Conservation (phyloP, 2,888 invertebrate species). For the Leptura quadrifasciata region DNA sequence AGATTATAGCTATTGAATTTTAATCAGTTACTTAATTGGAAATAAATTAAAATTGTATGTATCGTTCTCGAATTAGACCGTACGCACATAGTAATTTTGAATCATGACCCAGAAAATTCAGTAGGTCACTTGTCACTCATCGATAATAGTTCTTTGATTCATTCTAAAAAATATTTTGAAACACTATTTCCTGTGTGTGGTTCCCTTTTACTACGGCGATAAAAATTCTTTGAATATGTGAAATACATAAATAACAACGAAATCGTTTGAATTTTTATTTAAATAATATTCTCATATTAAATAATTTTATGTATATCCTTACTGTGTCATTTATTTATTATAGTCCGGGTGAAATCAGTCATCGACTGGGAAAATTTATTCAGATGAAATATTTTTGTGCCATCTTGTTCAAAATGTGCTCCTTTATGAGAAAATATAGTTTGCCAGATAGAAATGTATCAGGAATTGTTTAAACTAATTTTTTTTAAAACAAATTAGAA, state of each 20-base stretch:
- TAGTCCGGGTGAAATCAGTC: no score
- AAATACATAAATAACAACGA: neutral
- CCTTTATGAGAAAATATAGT: no score
- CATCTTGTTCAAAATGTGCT: no score
- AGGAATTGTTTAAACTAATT: no score
- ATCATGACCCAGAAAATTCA: slow-evolving; percentile 7
- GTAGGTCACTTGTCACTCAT: neutral
- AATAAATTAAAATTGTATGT: neutral
- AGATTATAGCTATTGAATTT: neutral
- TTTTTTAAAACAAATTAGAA: no score
- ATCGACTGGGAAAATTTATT: no score
- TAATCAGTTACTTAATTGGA: neutral
- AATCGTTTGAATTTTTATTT: neutral
- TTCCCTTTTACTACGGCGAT: neutral
- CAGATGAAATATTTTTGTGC: no score
- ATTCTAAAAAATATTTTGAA: slow-evolving; percentile 1
- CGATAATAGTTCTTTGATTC: slow-evolving; percentile 3
- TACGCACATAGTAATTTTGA: slow-evolving; percentile 1
- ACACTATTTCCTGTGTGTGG: neutral
- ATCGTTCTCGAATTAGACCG: neutral
- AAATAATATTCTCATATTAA: no score
- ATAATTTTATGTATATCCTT: no score
- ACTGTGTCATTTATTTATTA: no score
- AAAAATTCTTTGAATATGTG: neutral
- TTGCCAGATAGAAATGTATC: no score